A percentile compares a stretch with the other conserved stretches of the same genome.
phyloP scores from a whole-genome alignment of 2,113 vertebrate genomes.

The Triplophysa rosa region DNA sequence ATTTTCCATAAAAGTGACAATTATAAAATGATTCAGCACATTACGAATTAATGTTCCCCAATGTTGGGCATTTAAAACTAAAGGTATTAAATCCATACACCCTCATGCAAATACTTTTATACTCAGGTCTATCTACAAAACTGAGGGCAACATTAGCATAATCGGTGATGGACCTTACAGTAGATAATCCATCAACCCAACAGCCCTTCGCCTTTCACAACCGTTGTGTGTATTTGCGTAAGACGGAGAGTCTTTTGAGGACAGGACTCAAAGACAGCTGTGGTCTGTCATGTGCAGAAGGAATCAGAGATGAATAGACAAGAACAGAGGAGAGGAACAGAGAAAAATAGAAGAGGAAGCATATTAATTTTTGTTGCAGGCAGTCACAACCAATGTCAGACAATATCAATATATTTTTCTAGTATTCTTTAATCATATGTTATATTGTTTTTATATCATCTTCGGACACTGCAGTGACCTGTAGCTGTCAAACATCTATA shows the following conservation, averaged over 20 bases:
- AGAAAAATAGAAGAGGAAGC: background rate
- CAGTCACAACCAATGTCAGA: background rate
- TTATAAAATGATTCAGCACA: background rate
- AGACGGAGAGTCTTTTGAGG: background rate
- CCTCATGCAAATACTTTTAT: background rate
- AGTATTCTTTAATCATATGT: no score
- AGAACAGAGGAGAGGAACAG: conserved; percentile 23
- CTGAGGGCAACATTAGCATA: background rate
- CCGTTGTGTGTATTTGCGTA: conserved; percentile 27
- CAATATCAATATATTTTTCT: no score
- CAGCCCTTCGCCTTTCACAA: background rate
- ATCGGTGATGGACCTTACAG: background rate
- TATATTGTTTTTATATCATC: no score
- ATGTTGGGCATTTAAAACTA: background rate
- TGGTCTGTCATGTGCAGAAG: conserved; percentile 54
- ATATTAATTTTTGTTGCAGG: conserved; percentile 22
- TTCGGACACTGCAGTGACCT: no score
- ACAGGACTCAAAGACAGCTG: conserved; percentile 54
- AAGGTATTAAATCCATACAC: background rate
- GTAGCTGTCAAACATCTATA: no score
- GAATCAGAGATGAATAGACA: conserved; percentile 34
- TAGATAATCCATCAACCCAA: conserved; percentile 1
- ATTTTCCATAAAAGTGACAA: background rate
- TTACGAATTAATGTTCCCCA: background rate
- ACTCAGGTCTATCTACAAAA: background rate